Conservation (phyloP, 2,888 invertebrate genomes). For the Chrysotoxum bicinctum region DNA sequence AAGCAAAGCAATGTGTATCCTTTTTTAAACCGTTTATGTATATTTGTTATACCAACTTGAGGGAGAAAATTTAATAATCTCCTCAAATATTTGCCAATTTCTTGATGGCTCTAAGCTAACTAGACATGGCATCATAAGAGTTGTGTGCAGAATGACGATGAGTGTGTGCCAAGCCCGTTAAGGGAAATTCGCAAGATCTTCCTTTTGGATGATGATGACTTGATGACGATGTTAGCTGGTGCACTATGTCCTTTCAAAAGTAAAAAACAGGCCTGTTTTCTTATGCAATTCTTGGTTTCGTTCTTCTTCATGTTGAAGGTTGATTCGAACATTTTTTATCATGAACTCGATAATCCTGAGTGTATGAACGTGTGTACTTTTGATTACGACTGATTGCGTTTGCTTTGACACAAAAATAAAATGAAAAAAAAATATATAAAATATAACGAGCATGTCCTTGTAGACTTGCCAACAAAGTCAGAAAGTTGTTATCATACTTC, state of each 20-base stretch:
- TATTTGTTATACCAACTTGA: slow-evolving; percentile 56
- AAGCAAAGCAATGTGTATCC: slow-evolving; percentile 1
- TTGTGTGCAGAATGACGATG: background rate
- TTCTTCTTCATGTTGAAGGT: slow-evolving; percentile 5
- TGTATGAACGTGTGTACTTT: background rate
- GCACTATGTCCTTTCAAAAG: slow-evolving; percentile 10
- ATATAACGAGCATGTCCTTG: slow-evolving; percentile 31
- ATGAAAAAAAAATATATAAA: background rate
- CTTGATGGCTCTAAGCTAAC: slow-evolving; percentile 71
- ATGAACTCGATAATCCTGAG: slow-evolving; percentile 52
- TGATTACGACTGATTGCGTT: slow-evolving; percentile 68
- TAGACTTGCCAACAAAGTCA: slow-evolving; percentile 2
- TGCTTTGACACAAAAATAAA: slow-evolving; percentile 41
- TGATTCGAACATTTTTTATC: slow-evolving; percentile 21
- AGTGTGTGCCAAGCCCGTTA: slow-evolving; percentile 15
- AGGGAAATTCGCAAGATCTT: slow-evolving; percentile 53
- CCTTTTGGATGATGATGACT: slow-evolving; percentile 2
- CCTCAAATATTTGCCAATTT: slow-evolving; percentile 72
- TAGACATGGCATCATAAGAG: slow-evolving; percentile 35
- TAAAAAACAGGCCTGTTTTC: background rate
- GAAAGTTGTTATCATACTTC: background rate
- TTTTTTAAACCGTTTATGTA: slow-evolving; percentile 49
- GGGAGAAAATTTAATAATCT: slow-evolving; percentile 70
- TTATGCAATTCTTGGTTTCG: slow-evolving; percentile 13
- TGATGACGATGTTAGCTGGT: background rate